A percentile compares a stretch with the other conserved stretches of the same genome.
Evolutionary conservation across 2,113 vertebrate species (phyloP).

Genomic region (Psilopsiagon aurifrons): DNA sequence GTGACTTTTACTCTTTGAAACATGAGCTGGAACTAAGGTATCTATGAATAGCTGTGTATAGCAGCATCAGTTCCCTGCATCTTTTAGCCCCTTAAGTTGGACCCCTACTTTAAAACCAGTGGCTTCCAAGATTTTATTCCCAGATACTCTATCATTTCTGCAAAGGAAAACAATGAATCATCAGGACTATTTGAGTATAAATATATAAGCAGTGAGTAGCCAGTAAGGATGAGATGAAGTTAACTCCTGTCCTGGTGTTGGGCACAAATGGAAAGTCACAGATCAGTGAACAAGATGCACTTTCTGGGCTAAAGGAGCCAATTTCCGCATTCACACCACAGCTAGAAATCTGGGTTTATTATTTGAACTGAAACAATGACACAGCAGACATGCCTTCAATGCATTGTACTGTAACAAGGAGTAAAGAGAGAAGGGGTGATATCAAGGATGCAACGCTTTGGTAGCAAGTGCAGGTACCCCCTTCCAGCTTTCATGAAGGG

Average conservation of each 20-base stretch:
- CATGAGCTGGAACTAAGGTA: background rate
- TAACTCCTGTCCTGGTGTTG: background rate
- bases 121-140: background rate
- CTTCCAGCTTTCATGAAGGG: background rate
- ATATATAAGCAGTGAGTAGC: background rate
- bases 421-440: background rate
- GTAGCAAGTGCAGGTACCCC: background rate
- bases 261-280: background rate
- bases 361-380: background rate
- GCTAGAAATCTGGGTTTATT: background rate
- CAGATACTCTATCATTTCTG: background rate
- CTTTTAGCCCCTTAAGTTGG: background rate
- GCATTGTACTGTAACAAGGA: background rate
- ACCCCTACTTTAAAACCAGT: background rate
- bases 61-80: background rate
- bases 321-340: background rate
- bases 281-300: background rate
- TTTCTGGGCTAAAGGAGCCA: background rate
- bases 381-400: background rate
- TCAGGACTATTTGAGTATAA: background rate
- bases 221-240: background rate
- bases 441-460: background rate
- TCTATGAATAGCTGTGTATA: background rate
- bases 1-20: background rate
- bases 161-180: background rate